Evolutionary conservation across 2,888 invertebrate genomes (phyloP).

Genomic region (Trimorus sp.): DNA sequence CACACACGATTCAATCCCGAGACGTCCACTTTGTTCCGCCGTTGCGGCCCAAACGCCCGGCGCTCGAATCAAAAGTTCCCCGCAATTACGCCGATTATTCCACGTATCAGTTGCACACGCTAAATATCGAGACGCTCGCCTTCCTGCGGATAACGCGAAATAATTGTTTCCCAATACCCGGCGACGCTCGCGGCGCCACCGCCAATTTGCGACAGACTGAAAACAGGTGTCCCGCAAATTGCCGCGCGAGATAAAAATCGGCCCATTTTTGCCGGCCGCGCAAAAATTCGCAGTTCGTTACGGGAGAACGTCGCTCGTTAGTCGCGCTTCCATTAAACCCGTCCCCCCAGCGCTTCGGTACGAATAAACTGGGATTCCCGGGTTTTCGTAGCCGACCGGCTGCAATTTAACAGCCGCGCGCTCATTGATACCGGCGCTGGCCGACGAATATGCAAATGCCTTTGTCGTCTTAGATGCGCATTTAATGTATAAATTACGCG

Average conservation of each 20-base stretch:
- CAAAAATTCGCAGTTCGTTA: constrained; percentile 32
- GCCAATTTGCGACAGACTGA: neutral
- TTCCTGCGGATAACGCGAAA: neutral
- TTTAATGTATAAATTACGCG: constrained; percentile 45
- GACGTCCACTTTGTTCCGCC: constrained; percentile 43
- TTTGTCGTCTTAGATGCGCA: constrained; percentile 38
- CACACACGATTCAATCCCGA: constrained; percentile 22
- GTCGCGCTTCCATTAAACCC: neutral
- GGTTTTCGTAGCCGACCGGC: constrained; percentile 2
- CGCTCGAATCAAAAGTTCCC: constrained; percentile 19
- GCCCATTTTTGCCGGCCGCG: neutral
- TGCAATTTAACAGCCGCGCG: constrained; percentile 30
- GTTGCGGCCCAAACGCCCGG: constrained; percentile 38
- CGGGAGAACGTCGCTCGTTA: constrained; percentile 28
- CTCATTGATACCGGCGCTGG: constrained; percentile 37
- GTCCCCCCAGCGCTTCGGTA: too few species aligned
- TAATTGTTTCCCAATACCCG: constrained; percentile 18
- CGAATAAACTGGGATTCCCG: too few species aligned
- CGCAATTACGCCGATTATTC: constrained; percentile 28
- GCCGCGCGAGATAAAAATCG: constrained; percentile 21
- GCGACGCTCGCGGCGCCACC: neutral
- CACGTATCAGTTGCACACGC: constrained; percentile 22
- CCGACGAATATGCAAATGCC: constrained; percentile 47
- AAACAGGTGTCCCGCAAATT: constrained; percentile 19
- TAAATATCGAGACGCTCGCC: neutral